Evolutionary conservation across 1,140 invertebrate genomes (phyloP).

Genomic region (Himalopsyche phryganea): DNA sequence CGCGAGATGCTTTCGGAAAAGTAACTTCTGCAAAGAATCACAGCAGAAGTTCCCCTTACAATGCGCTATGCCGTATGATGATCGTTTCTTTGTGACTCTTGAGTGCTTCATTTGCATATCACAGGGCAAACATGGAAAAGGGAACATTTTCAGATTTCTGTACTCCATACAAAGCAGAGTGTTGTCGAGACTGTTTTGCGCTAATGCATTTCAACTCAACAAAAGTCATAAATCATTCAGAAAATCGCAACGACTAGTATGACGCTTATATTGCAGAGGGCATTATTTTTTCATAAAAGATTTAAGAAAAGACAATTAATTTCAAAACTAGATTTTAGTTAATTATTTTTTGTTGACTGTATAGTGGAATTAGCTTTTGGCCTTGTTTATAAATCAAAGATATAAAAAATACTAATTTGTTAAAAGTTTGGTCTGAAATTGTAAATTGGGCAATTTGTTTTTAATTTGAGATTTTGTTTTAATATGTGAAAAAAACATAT

Average conservation of each 20-base stretch:
- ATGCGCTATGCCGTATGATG: conserved; percentile 12
- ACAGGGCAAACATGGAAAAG: conserved; percentile 19
- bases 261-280: not conserved
- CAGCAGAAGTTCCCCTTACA: no score
- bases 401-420: no score
- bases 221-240: conserved; percentile 31
- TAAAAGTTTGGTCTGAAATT: no score
- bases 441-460: no score
- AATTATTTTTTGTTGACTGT: no score
- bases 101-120: conserved; percentile 28
- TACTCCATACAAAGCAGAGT: conserved; percentile 1
- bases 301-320: no score
- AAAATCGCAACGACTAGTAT: not conserved
- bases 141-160: conserved; percentile 5
- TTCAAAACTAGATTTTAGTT: no score
- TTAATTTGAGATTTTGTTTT: no score
- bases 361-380: no score
- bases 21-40: conserved; percentile 13
- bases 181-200: conserved; percentile 6
- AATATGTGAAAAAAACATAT: no score
- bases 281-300: no score
- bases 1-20: conserved; percentile 2
- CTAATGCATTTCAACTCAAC: conserved; percentile 25
- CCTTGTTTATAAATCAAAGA: no score
- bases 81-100: conserved; percentile 17